Percentiles rank a stretch among this genome's conserved stretches.
Evolutionary conservation across 2,113 vertebrate species (phyloP).

Genomic region (Corythornis madagascariensis): DNA sequence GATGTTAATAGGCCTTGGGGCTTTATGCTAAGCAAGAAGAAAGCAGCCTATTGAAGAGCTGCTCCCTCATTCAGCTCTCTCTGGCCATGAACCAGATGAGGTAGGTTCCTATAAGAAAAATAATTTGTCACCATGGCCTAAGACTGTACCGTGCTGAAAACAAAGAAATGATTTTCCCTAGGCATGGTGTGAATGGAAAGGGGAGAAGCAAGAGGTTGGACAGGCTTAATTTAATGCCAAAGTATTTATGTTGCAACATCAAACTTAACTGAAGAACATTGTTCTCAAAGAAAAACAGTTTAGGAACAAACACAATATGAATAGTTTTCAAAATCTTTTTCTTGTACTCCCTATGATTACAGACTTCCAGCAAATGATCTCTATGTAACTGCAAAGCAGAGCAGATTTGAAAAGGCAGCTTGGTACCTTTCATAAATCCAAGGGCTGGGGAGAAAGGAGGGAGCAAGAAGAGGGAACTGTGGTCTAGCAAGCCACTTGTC

Average conservation of each 20-base stretch:
- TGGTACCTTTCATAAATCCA: neutral
- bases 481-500: neutral
- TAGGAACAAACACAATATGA: neutral
- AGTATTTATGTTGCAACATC: neutral
- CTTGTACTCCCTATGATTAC: neutral
- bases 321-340: neutral
- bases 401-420: neutral
- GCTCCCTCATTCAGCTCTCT: neutral
- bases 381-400: neutral
- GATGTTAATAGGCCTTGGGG: neutral
- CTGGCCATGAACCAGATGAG: neutral
- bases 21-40: neutral
- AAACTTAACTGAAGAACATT: neutral
- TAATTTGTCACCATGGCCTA: neutral
- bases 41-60: neutral
- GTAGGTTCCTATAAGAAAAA: neutral
- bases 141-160: neutral
- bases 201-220: neutral
- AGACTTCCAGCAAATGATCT: neutral
- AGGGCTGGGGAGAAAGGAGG: neutral
- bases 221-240: neutral
- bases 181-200: neutral
- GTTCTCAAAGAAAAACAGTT: neutral
- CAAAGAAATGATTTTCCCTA: neutral
- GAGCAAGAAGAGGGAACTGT: neutral